These are phyloP conservation scores for Blennius ocellaris DNA, from an alignment of 2,113 vertebrate species.

Conservation along the genomic window DNA sequence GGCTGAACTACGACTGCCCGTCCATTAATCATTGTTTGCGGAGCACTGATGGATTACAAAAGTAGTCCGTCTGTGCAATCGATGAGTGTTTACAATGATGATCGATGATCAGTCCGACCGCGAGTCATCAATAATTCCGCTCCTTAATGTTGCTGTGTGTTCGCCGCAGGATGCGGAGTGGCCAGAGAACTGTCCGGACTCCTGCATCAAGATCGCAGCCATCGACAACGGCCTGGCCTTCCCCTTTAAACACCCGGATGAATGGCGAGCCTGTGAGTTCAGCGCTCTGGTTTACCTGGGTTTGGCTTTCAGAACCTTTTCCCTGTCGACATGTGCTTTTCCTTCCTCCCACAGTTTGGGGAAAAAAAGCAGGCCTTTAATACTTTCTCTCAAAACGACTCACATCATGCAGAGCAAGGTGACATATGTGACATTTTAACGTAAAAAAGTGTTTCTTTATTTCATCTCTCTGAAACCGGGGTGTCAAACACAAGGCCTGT, in stretches of 20 bases:
- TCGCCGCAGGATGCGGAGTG: slow-evolving; percentile 82
- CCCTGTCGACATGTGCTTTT: too few species aligned
- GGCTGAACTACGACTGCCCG: background rate
- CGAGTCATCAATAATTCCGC: slow-evolving; percentile 16
- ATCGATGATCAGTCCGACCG: slow-evolving; percentile 26
- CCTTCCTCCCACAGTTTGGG: too few species aligned
- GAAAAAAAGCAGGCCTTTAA: too few species aligned
- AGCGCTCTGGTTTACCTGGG: too few species aligned
- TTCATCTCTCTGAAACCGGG: too few species aligned
- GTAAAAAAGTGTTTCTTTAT: too few species aligned
- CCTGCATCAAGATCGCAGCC: slow-evolving; percentile 91
- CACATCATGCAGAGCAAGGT: too few species aligned
- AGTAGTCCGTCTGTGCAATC: slow-evolving; percentile 26
- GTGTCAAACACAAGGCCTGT: too few species aligned
- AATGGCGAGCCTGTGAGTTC: slow-evolving; percentile 87
- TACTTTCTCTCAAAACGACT: too few species aligned
- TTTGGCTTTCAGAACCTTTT: too few species aligned
- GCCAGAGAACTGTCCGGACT: slow-evolving; percentile 61
- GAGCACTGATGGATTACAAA: slow-evolving; percentile 22
- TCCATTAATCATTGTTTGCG: slow-evolving; percentile 25
- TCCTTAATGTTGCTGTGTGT: background rate
- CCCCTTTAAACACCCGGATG: slow-evolving; percentile 98
- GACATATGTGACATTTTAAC: too few species aligned
- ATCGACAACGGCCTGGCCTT: slow-evolving; percentile 98
- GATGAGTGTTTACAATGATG: slow-evolving; percentile 36